Evolutionary conservation across 2,888 invertebrate species (phyloP), one percentile per base, ranked within the genome.

Genomic region (Toxonevra muliebris): DNA sequence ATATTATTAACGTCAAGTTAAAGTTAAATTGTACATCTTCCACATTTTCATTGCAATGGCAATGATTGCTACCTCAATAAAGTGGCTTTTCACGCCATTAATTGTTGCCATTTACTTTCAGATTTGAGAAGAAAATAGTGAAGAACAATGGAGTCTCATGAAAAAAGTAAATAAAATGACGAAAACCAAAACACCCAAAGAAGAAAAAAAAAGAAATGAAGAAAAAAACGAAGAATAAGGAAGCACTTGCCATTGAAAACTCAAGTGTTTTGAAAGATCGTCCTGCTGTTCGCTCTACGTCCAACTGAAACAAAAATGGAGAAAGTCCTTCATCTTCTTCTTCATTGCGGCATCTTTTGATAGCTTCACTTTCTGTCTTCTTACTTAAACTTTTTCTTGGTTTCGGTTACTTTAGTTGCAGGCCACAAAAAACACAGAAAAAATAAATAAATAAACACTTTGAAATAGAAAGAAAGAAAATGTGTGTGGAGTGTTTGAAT

Each of bases 61-160:
- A 30, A 30, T 30, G 30, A 30, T 30, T 30, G 30, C 30, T 30
- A 30, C 58, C 48, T 50, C 61, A 61, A 68, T 68, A 58, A 68
- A 64, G 68, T 55, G 64, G 60, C 60, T 65, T 65, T 69, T 65
- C 65, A 69, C 65, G 61, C 68, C 61, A 65, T 65, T 69, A 58
- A 65, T 65, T 55, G 58, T 69, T 69, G 48, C 61, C 61, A 61
- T 55, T 61, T 50, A 54, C 40, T 58, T 43, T 43, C 58, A 45
- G 54, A 50, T 65, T 50, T 58, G 20, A 52, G 10, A n/a, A n/a
- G 48, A 15, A 63, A 58, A 52, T 10, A 66, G 42, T 43, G 20
- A 41, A 52, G n/a, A 53, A 54, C 30, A 30, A 30, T 30, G 30
- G 30, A 30, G 30, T 7, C 30, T 30, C 30, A 30, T 41, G 40